Evolutionary conservation across 2,113 vertebrate genomes (phyloP).

Genomic region (Cyrtonyx montezumae): DNA sequence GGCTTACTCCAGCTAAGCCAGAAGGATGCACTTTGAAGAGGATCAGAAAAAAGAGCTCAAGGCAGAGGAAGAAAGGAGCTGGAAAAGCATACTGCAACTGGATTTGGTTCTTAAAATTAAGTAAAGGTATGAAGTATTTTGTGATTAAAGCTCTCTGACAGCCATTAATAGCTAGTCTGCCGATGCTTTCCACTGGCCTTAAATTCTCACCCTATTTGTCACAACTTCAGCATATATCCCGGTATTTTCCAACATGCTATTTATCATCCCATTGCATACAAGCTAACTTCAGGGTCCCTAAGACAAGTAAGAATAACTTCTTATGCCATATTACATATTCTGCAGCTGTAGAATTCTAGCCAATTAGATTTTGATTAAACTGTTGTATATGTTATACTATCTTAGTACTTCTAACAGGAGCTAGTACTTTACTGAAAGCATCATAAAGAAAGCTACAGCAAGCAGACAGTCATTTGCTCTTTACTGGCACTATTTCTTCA

Average conservation of each 20-base stretch:
- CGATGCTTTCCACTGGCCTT: neutral
- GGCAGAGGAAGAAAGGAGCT: neutral
- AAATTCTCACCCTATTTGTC: neutral
- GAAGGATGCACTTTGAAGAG: neutral
- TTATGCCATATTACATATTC: neutral
- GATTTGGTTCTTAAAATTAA: neutral
- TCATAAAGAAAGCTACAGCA: neutral
- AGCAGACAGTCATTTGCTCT: neutral
- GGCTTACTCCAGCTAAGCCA: neutral
- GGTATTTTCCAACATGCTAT: neutral
- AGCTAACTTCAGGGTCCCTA: neutral
- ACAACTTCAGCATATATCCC: neutral
- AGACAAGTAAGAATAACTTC: neutral
- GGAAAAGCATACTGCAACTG: neutral
- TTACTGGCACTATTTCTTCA: neutral
- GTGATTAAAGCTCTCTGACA: neutral
- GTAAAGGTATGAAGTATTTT: neutral
- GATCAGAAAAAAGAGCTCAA: neutral
- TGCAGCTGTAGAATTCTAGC: neutral
- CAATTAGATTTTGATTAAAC: neutral
- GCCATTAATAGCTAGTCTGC: fast-evolving
- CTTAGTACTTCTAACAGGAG: neutral
- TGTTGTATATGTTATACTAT: neutral
- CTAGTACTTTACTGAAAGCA: neutral
- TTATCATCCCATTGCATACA: neutral